Conservation (phyloP, 2,888 invertebrate genomes). For the Coremacera marginata region DNA sequence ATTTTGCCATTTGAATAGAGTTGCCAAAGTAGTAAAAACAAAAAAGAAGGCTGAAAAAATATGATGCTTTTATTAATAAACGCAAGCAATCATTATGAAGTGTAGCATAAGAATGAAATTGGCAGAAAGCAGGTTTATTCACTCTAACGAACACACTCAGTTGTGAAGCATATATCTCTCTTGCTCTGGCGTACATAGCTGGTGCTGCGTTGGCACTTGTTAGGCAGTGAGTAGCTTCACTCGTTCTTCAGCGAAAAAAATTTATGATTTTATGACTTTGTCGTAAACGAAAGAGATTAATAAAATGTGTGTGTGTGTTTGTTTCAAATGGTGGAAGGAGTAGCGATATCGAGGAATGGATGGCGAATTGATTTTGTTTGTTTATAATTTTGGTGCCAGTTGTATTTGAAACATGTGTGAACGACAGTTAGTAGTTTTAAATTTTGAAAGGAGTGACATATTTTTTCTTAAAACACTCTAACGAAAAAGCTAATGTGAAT, state of each 20-base stretch:
- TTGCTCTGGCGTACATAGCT: neutral
- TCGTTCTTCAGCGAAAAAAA: conserved; percentile 25
- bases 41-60: neutral
- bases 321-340: neutral
- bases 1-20: neutral
- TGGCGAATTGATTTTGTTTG: too few relatives aligned
- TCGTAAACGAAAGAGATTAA: conserved; percentile 30
- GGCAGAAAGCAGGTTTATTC: neutral
- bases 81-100: conserved; percentile 9
- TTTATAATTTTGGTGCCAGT: too few relatives aligned
- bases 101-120: conserved; percentile 17
- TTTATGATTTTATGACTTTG: conserved; percentile 25
- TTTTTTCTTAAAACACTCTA: too few relatives aligned
- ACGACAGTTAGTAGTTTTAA: too few relatives aligned
- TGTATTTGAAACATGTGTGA: too few relatives aligned
- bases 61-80: neutral
- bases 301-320: neutral
- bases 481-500: too few relatives aligned
- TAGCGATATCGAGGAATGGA: too few relatives aligned
- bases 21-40: neutral
- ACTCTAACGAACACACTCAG: neutral
- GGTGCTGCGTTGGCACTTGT: neutral
- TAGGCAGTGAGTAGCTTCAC: neutral
- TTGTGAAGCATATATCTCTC: neutral
- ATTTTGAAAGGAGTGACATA: too few relatives aligned